Evolutionary conservation across 2,113 vertebrate genomes (phyloP).

Genomic region (Columba janthina): DNA sequence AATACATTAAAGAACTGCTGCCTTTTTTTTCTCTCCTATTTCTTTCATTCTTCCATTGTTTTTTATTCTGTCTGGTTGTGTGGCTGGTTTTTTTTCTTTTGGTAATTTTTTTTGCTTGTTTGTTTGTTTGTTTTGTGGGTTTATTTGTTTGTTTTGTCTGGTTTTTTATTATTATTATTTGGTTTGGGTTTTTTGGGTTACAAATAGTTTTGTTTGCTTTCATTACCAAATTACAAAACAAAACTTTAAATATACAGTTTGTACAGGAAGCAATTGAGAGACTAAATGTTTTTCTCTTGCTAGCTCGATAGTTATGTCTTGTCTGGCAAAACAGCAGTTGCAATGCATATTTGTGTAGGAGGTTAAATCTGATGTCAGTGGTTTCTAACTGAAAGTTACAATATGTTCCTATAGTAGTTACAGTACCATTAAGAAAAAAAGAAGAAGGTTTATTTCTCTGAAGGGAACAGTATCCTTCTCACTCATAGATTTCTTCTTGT

Average conservation of each 20-base stretch:
- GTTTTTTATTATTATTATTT: too few relatives aligned
- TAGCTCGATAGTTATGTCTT: slow-evolving; percentile 41
- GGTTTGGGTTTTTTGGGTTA: background rate
- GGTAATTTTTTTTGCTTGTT: too few relatives aligned
- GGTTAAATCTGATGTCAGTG: slow-evolving; percentile 30
- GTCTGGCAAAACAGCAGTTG: slow-evolving; percentile 23
- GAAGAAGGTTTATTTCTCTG: background rate
- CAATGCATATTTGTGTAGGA: background rate
- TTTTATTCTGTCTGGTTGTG: slow-evolving; percentile 9
- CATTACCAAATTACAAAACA: slow-evolving; percentile 71
- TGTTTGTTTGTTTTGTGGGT: too few relatives aligned
- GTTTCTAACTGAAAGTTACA: background rate
- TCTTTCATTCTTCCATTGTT: slow-evolving; percentile 35
- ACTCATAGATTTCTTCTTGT: background rate
- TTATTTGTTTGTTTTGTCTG: too few relatives aligned
- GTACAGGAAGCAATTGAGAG: slow-evolving; percentile 71
- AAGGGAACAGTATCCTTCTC: background rate
- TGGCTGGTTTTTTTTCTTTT: too few relatives aligned
- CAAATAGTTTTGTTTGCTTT: slow-evolving; percentile 71
- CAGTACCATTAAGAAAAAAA: background rate
- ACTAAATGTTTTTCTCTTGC: slow-evolving; percentile 60
- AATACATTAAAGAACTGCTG: background rate
- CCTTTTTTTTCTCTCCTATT: background rate
- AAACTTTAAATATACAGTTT: slow-evolving; percentile 74
- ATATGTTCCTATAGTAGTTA: background rate